phyloP scores from a whole-genome alignment of 2,113 vertebrate genomes.

The Hassar affinis region DNA sequence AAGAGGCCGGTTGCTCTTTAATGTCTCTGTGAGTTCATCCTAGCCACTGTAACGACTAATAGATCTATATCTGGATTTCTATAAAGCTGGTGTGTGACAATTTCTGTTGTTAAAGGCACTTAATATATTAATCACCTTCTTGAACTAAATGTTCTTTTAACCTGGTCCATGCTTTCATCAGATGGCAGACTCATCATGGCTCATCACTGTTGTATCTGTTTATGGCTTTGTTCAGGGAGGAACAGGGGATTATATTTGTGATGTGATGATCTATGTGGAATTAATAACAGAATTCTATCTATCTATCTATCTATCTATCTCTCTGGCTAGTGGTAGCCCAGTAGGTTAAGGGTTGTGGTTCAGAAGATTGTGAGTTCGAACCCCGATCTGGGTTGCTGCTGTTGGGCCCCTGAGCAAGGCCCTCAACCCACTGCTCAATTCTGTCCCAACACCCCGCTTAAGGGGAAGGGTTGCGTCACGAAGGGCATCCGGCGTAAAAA shows the following conservation, averaged over 20 bases:
- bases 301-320: no score
- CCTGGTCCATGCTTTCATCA: neutral
- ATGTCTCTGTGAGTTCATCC: neutral
- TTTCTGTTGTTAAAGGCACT: neutral
- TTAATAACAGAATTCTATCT: slow-evolving; percentile 23
- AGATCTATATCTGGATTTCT: neutral
- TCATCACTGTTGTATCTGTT: slow-evolving; percentile 10
- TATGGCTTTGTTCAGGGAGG: slow-evolving; percentile 17
- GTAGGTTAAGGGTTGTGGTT: no score
- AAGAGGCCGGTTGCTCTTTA: neutral
- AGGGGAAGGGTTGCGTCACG: no score
- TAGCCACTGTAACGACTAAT: neutral
- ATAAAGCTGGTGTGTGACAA: neutral
- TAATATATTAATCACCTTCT: neutral
- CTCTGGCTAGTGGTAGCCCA: no score
- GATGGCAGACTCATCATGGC: neutral
- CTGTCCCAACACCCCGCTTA: no score
- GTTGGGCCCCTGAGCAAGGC: no score
- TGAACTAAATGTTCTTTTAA: neutral
- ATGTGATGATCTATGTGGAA: slow-evolving; percentile 42
- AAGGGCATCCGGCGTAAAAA: no score
- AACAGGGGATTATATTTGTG: slow-evolving; percentile 27
- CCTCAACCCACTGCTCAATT: no score
- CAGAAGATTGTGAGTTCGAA: no score
- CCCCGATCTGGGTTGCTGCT: no score